phyloP scores from a whole-genome alignment of 2,888 invertebrate species.

The Pandemis corylana region DNA sequence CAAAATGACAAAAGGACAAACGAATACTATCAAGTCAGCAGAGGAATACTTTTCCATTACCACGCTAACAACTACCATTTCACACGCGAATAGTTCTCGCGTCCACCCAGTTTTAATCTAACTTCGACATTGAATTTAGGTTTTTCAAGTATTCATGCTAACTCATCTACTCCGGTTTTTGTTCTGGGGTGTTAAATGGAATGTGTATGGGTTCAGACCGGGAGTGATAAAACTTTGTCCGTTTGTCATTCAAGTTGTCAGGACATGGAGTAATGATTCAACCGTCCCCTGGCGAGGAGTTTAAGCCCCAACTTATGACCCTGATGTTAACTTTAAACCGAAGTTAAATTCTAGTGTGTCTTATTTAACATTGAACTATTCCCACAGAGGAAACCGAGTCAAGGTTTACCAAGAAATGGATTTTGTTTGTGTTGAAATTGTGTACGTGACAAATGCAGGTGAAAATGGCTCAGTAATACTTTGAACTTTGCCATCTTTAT shows the following conservation, averaged over 20 bases:
- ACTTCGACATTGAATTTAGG: background rate
- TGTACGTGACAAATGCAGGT: background rate
- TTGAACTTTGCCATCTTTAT: background rate
- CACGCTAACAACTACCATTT: background rate
- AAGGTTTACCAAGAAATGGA: background rate
- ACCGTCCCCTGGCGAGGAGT: background rate
- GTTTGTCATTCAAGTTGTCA: conserved; percentile 28
- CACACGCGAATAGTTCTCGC: background rate
- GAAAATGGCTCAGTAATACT: background rate
- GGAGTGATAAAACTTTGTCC: conserved; percentile 29
- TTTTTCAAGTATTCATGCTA: conserved; percentile 6
- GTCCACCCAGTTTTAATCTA: background rate
- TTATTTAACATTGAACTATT: too few relatives aligned
- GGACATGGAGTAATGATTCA: conserved; percentile 12
- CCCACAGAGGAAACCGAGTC: background rate
- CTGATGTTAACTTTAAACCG: background rate
- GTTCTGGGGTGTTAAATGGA: conserved; percentile 21
- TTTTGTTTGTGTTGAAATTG: background rate
- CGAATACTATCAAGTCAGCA: too few relatives aligned
- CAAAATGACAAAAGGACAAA: background rate
- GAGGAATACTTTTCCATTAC: background rate
- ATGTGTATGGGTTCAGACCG: conserved; percentile 13
- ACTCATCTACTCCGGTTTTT: background rate
- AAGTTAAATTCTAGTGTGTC: background rate
- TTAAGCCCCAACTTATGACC: background rate